Percentiles rank a stretch among this genome's conserved stretches.
Evolutionary conservation across 1,140 invertebrate species (phyloP).

Genomic region (Pomacea maculata): DNA sequence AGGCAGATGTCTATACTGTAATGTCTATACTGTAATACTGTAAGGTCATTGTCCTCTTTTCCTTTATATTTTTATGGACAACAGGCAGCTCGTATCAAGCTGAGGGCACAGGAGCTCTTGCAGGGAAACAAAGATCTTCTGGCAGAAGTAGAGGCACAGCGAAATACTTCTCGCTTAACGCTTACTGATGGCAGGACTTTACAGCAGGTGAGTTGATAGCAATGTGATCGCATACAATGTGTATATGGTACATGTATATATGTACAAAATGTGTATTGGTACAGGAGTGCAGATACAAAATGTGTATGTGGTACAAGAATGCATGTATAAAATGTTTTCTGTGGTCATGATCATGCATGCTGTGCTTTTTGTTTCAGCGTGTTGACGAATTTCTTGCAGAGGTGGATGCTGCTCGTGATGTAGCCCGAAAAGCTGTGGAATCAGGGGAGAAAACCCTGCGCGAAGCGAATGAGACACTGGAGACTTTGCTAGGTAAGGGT

Average conservation of each 20-base stretch:
- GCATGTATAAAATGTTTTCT: not conserved
- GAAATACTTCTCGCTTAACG: slow-evolving; percentile 49
- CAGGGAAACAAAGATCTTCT: slow-evolving; percentile 68
- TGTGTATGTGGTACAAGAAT: not conserved
- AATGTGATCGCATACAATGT: no score
- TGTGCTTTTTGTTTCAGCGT: slow-evolving; percentile 53
- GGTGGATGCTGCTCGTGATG: slow-evolving; percentile 76
- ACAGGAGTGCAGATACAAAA: not conserved
- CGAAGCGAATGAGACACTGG: slow-evolving; percentile 86
- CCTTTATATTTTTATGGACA: no score
- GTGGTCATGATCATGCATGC: not conserved
- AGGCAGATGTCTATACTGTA: no score
- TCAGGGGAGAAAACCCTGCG: slow-evolving; percentile 84
- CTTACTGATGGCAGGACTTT: slow-evolving; percentile 45
- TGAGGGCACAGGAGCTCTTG: slow-evolving; percentile 67
- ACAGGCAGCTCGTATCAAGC: slow-evolving; percentile 71
- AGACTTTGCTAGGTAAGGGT: slow-evolving; percentile 79
- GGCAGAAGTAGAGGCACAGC: slow-evolving; percentile 58
- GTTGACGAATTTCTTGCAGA: slow-evolving; percentile 76
- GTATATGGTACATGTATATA: not conserved
- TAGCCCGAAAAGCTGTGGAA: slow-evolving; percentile 82
- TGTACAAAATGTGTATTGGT: not conserved
- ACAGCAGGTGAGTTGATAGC: slow-evolving; percentile 44
- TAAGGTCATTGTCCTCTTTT: no score
- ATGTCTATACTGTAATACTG: no score